Percentiles rank a stretch among this genome's conserved stretches.
phyloP scores from a whole-genome alignment of 2,113 vertebrate species.

The Anas platyrhynchos region DNA sequence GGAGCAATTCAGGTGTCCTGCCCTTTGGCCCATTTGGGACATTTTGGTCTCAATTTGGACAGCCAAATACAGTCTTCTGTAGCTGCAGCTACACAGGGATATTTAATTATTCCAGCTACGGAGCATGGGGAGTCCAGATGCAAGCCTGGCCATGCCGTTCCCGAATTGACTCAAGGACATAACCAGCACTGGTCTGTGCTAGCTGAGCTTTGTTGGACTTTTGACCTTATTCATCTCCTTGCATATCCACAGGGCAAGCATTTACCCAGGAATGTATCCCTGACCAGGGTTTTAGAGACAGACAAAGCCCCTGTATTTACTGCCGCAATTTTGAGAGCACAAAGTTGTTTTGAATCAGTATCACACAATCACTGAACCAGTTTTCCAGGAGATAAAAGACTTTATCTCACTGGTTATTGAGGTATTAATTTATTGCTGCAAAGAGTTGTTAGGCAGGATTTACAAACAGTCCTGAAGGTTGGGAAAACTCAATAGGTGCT shows the following conservation, averaged over 20 bases:
- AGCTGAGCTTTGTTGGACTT: background rate
- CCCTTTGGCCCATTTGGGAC: background rate
- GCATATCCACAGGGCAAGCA: background rate
- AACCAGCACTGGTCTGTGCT: background rate
- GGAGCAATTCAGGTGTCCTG: background rate
- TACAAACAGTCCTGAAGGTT: background rate
- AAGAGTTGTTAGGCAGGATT: background rate
- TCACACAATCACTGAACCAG: background rate
- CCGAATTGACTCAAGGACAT: background rate
- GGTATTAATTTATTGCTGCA: background rate
- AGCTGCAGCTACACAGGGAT: no score
- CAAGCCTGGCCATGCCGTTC: background rate
- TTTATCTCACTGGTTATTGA: background rate
- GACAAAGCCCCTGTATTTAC: background rate
- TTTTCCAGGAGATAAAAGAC: background rate
- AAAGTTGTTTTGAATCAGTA: background rate
- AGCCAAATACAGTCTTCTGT: background rate
- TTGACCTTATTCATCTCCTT: background rate
- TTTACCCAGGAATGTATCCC: conserved; percentile 10
- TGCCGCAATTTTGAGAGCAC: background rate
- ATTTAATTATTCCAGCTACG: background rate
- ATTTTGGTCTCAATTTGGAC: background rate
- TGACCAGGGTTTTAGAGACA: background rate
- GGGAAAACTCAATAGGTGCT: background rate
- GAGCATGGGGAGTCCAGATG: background rate